Percentiles rank a stretch among this genome's conserved stretches.
These are phyloP conservation scores for Sinelater perroti DNA, from an alignment of 2,888 invertebrate species.

Conservation along the genomic window DNA sequence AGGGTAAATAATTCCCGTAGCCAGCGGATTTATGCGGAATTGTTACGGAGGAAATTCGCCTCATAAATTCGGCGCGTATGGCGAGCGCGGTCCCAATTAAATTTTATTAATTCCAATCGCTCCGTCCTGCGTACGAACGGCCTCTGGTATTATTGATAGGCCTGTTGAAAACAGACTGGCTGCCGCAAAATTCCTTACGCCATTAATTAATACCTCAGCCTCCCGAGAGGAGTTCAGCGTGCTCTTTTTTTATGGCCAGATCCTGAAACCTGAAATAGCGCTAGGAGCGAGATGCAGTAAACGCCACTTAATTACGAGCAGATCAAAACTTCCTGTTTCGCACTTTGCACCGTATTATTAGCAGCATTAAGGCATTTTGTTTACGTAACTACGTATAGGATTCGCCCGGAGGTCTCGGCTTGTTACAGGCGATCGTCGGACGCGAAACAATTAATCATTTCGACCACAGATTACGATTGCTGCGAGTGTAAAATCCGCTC, in stretches of 20 bases:
- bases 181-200: slow-evolving; percentile 22
- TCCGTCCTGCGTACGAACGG: slow-evolving; percentile 4
- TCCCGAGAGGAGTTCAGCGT: slow-evolving; percentile 12
- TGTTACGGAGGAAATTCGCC: neutral
- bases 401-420: slow-evolving; percentile 3
- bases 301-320: slow-evolving; percentile 26
- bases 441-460: slow-evolving; percentile 33
- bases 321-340: slow-evolving; percentile 32
- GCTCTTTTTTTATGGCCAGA: slow-evolving; percentile 23
- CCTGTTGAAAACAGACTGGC: slow-evolving; percentile 11
- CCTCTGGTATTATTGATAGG: slow-evolving; percentile 11
- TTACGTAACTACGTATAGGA: slow-evolving; percentile 23
- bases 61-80: neutral
- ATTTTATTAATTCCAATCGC: slow-evolving; percentile 11
- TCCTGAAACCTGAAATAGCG: slow-evolving; percentile 26
- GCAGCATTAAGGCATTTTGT: slow-evolving; percentile 26
- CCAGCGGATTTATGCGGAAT: too few relatives aligned
- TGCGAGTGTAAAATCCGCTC: slow-evolving; percentile 13
- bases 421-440: slow-evolving; percentile 10
- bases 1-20: slow-evolving; percentile 6
- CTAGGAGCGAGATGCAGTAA: slow-evolving; percentile 24
- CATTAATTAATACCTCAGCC: slow-evolving; percentile 20
- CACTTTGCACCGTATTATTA: slow-evolving; percentile 29
- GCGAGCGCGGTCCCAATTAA: slow-evolving; percentile 10
- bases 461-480: slow-evolving; percentile 15